These are phyloP conservation scores for Oophaga sylvatica DNA, from an alignment of 2,797 vertebrate genomes.

Conservation along the genomic window DNA sequence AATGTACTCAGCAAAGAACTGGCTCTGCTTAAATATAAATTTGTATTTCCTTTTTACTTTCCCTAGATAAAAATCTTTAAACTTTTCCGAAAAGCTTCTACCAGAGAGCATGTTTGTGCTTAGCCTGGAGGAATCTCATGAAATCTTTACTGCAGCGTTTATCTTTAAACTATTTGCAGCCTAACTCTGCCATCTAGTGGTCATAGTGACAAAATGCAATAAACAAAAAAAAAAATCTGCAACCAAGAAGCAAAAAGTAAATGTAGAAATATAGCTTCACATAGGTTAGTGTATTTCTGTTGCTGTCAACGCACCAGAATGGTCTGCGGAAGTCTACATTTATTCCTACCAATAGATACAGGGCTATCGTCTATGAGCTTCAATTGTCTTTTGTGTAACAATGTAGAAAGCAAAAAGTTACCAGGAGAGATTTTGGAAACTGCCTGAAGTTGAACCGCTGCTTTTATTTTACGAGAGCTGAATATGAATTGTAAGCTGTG, in stretches of 20 bases:
- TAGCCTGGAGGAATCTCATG: constrained; percentile 48
- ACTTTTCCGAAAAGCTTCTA: constrained; percentile 39
- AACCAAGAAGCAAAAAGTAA: background rate
- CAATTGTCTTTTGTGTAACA: background rate
- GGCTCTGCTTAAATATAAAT: constrained; percentile 50
- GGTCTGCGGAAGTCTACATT: background rate
- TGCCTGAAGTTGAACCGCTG: no score
- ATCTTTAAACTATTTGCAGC: background rate
- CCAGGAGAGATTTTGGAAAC: no score
- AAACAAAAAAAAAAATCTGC: background rate
- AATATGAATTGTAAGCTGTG: no score
- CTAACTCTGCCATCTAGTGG: constrained; percentile 55
- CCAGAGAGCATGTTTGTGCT: constrained; percentile 24
- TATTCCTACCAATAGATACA: background rate
- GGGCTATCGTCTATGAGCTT: background rate
- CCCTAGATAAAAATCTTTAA: constrained; percentile 46
- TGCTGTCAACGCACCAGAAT: background rate
- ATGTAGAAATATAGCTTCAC: background rate
- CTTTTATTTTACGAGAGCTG: no score
- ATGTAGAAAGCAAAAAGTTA: background rate
- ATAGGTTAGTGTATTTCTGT: background rate
- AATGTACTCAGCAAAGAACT: constrained; percentile 37
- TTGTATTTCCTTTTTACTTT: constrained; percentile 47
- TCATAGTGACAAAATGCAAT: background rate
- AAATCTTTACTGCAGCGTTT: constrained; percentile 17